A percentile compares a stretch with the other conserved stretches of the same genome.
These are phyloP conservation scores for Galagoides demidoff DNA, from an alignment of 2,797 vertebrate species.

Conservation along the genomic window DNA sequence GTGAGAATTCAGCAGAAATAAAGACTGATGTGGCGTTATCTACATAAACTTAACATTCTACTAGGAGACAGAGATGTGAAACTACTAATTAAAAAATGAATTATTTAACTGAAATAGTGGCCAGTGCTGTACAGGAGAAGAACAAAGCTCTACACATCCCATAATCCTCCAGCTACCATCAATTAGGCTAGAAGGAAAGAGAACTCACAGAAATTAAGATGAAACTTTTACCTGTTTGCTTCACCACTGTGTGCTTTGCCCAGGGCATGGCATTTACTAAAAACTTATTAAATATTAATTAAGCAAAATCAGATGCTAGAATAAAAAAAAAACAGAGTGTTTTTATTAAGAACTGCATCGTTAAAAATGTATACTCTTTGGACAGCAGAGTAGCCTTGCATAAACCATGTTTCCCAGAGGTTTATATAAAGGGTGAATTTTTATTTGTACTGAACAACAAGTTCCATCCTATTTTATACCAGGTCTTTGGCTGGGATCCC, in stretches of 20 bases:
- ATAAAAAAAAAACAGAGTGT: neutral
- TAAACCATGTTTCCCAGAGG: neutral
- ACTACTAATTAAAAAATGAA: conserved; percentile 31
- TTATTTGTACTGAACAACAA: neutral
- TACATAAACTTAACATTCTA: conserved; percentile 36
- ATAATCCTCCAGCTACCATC: neutral
- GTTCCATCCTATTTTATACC: neutral
- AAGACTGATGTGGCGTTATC: neutral
- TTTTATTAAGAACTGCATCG: conserved; percentile 63
- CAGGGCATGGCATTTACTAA: conserved; percentile 32
- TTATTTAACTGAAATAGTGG: conserved; percentile 34
- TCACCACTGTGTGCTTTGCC: conserved; percentile 42
- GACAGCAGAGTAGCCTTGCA: conserved; percentile 7
- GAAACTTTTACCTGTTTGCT: neutral
- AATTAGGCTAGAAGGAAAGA: neutral
- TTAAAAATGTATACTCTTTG: conserved; percentile 65
- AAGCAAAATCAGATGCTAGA: conserved; percentile 55
- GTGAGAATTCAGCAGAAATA: neutral
- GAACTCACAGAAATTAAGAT: neutral
- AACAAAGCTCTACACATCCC: neutral
- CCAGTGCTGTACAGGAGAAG: neutral
- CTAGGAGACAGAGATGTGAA: neutral
- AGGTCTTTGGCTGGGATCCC: neutral
- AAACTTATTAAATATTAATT: conserved; percentile 70
- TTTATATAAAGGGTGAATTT: neutral